Base-by-base conservation (phyloP, 2,113 vertebrate genomes). In the Seriola dumerili region DNA sequence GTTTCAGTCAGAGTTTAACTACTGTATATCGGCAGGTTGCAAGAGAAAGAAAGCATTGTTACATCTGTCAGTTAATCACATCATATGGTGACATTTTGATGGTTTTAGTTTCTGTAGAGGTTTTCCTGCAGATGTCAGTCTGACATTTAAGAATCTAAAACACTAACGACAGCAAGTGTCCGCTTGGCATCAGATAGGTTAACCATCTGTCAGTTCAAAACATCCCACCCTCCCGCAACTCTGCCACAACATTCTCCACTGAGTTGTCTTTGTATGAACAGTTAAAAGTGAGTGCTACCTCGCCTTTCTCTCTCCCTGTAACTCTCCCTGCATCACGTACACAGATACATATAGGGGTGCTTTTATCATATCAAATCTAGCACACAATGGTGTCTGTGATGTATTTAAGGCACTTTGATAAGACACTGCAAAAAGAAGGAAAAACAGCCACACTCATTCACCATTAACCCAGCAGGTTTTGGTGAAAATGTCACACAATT, bases 131-230 rank as follows among this genome's bases (percentile, higher is more conserved):
- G 59, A 57, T 71, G 52, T 21, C 44, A 29, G 44, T 19, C 25
- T 85, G 68, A 88, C 83, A 72, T 86, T 87, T 85, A 0, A 36
- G 48, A 74, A 57, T 40, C 40, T 9, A 4, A 2, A 10, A 58
- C 72, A 52, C 23, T 2, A 40, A 36, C 58, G 54, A 16, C 57
- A 54, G 44, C 50, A 17, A 59, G 4, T 25, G 77, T 84, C 74
- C 58, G 69, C 38, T 23, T 32, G 14, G 59, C 21, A 32, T 14
- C 19, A 52, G 21, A 71, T 42, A 34, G 40, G 29, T 72, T 32
- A 44, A 74, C 48, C 62, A 62, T 55, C 50, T 76, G 78, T 76
- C 79, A 72, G 86, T 87, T 81, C 13, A 75, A 80, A 88, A 68
- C 48, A 50, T 74, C 11, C 58, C 29, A 61, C 36, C 44, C 68